Conservation (phyloP, 2,888 invertebrate species). For the Pseudeuparius sepicola region DNA sequence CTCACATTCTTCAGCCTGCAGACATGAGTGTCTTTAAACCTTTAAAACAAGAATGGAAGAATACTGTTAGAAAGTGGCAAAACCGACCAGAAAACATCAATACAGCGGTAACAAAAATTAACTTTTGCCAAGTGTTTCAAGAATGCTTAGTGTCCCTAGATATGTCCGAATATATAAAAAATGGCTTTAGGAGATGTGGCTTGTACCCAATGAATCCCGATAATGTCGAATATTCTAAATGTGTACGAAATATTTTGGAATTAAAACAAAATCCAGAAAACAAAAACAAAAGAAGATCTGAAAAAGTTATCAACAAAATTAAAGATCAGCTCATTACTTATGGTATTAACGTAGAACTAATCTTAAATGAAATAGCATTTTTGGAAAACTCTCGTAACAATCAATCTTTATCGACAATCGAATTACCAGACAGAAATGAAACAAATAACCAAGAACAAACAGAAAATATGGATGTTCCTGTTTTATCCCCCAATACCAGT, state of each 20-base stretch:
- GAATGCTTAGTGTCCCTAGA: slow-evolving; percentile 12
- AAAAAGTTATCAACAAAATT: no score
- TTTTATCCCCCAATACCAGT: no score
- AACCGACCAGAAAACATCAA: slow-evolving; percentile 19
- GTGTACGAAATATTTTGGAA: slow-evolving; percentile 13
- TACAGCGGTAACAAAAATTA: slow-evolving; percentile 22
- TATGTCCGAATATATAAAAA: slow-evolving; percentile 12
- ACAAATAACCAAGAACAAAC: no score
- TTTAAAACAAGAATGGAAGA: slow-evolving; percentile 25
- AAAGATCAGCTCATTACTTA: neutral
- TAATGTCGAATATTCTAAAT: slow-evolving; percentile 18
- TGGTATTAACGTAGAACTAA: neutral
- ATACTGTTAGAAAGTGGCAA: slow-evolving; percentile 19
- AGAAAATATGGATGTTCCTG: no score
- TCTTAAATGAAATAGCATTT: slow-evolving; percentile 1
- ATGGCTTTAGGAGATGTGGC: slow-evolving; percentile 18
- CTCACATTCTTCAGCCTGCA: slow-evolving; percentile 24
- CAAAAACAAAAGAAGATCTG: no score
- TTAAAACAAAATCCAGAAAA: no score
- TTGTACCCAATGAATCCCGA: slow-evolving; percentile 15
- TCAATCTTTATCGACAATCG: no score
- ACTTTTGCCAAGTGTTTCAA: slow-evolving; percentile 23
- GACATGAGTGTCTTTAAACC: slow-evolving; percentile 26
- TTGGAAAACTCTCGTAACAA: no score
- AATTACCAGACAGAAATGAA: no score